phyloP scores from a whole-genome alignment of 2,888 invertebrate genomes.

The Pachliopta kotzebuea region DNA sequence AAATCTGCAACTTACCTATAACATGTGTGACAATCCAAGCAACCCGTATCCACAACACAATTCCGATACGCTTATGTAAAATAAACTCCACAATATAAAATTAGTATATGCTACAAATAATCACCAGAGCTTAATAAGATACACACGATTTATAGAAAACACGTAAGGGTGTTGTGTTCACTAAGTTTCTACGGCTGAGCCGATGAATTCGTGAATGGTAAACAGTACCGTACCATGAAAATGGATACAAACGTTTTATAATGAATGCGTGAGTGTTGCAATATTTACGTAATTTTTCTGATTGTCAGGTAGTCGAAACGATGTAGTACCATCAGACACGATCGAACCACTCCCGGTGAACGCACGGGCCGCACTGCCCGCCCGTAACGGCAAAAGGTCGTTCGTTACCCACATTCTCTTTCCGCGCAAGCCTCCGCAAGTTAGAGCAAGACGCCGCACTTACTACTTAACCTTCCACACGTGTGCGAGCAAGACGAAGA shows the following conservation, averaged over 20 bases:
- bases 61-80: slow-evolving; percentile 53
- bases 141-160: slow-evolving; percentile 64
- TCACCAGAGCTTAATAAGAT: slow-evolving; percentile 69
- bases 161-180: slow-evolving; percentile 44
- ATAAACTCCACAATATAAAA: slow-evolving; percentile 58
- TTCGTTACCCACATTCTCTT: slow-evolving; percentile 80
- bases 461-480: slow-evolving; percentile 38
- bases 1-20: slow-evolving; percentile 42
- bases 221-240: slow-evolving; percentile 41
- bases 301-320: slow-evolving; percentile 61
- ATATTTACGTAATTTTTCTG: slow-evolving; percentile 80
- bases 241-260: slow-evolving; percentile 63
- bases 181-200: slow-evolving; percentile 36
- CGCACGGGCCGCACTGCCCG: slow-evolving; percentile 78
- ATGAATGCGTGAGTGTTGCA: slow-evolving; percentile 74
- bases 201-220: slow-evolving; percentile 35
- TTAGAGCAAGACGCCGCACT: slow-evolving; percentile 58
- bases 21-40: slow-evolving; percentile 70
- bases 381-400: slow-evolving; percentile 78
- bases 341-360: slow-evolving; percentile 66
- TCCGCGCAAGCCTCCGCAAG: slow-evolving; percentile 79
- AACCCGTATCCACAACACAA: slow-evolving; percentile 64
- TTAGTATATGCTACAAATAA: slow-evolving; percentile 68
- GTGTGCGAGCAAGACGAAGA: slow-evolving; percentile 50
- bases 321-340: slow-evolving; percentile 44